Conservation (phyloP, 92 coral and sea anemone species). For the Porites lobata region DNA sequence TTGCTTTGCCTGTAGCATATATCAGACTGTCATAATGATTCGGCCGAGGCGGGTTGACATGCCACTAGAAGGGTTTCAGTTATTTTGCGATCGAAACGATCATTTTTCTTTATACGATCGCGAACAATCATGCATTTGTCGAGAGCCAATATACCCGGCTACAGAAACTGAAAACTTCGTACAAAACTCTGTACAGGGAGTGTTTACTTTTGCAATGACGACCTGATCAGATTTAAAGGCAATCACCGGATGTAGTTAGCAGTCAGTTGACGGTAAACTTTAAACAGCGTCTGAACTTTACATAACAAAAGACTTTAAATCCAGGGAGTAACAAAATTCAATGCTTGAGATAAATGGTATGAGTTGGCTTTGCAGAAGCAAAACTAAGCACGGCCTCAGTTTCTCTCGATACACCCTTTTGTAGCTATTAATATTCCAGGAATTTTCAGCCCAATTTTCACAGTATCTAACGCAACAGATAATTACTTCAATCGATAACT, state of each 20-base stretch:
- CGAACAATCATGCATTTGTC: no score
- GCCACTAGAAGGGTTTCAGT: no score
- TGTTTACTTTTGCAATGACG: not conserved
- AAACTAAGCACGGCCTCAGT: not conserved
- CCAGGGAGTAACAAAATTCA: conserved; percentile 1
- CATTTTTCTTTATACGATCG: no score
- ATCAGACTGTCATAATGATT: no score
- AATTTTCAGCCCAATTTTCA: not conserved
- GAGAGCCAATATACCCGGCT: no score
- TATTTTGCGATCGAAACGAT: no score
- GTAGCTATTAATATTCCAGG: no score
- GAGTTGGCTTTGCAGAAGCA: not conserved
- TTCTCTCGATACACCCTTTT: not conserved
- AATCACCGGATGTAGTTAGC: conserved; percentile 20
- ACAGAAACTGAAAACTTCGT: no score
- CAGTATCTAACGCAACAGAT: no score
- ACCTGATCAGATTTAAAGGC: conserved; percentile 9
- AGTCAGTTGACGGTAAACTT: conserved; percentile 2
- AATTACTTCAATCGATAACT: no score
- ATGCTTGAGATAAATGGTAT: not conserved
- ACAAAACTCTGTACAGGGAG: not conserved
- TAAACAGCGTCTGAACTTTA: conserved; percentile 28
- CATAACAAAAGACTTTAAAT: conserved; percentile 30
- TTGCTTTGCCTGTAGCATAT: no score
- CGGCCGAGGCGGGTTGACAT: no score